These are phyloP conservation scores for Nemapogon koenigi DNA, from an alignment of 2,888 invertebrate genomes.

Conservation along the genomic window DNA sequence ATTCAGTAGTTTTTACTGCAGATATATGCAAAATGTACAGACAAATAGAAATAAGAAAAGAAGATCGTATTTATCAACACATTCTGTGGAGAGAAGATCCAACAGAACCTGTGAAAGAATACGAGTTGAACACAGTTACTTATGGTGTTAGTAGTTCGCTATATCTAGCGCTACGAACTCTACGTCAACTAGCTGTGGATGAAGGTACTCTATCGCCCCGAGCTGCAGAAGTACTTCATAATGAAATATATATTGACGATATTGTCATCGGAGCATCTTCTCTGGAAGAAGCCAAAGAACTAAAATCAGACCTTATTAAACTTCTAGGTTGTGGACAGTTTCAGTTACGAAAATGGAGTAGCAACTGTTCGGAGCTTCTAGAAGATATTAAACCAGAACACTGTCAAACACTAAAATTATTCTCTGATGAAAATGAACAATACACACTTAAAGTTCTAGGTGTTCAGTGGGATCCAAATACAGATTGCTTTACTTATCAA, in stretches of 20 bases:
- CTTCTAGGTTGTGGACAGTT: conserved; percentile 1
- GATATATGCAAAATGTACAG: conserved; percentile 11
- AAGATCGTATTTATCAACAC: conserved; percentile 6
- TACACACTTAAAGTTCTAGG: conserved; percentile 3
- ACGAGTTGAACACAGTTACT: conserved; percentile 7
- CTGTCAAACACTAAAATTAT: not conserved
- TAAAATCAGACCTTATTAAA: not conserved
- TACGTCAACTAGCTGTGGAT: conserved; percentile 9
- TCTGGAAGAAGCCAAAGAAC: not conserved
- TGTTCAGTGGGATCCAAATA: too few species aligned
- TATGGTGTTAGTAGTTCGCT: too few species aligned
- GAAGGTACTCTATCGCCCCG: not conserved
- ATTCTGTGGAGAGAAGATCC: conserved; percentile 9
- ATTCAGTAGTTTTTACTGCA: conserved; percentile 2
- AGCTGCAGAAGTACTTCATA: conserved; percentile 1
- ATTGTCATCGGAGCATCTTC: not conserved
- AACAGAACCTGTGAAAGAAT: conserved; percentile 3
- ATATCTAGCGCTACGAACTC: conserved; percentile 7
- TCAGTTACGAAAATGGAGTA: conserved; percentile 10
- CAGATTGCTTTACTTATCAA: too few species aligned
- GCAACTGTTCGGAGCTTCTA: too few species aligned
- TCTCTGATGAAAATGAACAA: not conserved
- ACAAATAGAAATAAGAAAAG: conserved; percentile 1
- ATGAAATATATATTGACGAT: conserved; percentile 7
- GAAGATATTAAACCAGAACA: conserved; percentile 5